These are phyloP conservation scores for Anadara kagoshimensis DNA, from an alignment of 1,140 invertebrate genomes.

Conservation along the genomic window DNA sequence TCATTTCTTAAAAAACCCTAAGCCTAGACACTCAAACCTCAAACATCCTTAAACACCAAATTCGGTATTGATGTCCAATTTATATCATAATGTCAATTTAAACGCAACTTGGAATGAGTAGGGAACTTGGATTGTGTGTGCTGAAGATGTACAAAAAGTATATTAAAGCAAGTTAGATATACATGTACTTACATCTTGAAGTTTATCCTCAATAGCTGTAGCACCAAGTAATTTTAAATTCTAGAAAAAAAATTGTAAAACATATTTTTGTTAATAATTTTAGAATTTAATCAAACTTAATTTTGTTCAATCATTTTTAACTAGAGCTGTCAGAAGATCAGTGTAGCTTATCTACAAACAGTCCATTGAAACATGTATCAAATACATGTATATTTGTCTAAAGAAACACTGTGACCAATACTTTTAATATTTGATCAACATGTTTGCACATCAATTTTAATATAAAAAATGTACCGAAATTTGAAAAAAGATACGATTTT, in stretches of 20 bases:
- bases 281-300: background rate
- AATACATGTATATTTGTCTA: no score
- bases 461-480: no score
- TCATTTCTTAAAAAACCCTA: no score
- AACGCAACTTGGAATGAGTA: background rate
- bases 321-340: background rate
- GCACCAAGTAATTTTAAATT: slow-evolving; percentile 71
- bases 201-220: slow-evolving; percentile 92
- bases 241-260: slow-evolving; percentile 53
- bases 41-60: no score
- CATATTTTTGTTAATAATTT: background rate
- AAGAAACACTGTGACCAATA: no score
- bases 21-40: no score
- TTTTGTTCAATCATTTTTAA: background rate
- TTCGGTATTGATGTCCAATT: no score
- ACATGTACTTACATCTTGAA: slow-evolving; percentile 77
- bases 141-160: background rate
- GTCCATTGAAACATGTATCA: no score
- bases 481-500: background rate
- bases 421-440: no score
- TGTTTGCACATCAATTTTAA: no score
- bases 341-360: no score
- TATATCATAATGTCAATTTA: background rate
- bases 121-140: background rate
- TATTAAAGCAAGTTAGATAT: background rate